A percentile compares a stretch with the other conserved stretches of the same genome.
Conservation (phyloP, 2,113 vertebrate species). For the Urocolius indicus region DNA sequence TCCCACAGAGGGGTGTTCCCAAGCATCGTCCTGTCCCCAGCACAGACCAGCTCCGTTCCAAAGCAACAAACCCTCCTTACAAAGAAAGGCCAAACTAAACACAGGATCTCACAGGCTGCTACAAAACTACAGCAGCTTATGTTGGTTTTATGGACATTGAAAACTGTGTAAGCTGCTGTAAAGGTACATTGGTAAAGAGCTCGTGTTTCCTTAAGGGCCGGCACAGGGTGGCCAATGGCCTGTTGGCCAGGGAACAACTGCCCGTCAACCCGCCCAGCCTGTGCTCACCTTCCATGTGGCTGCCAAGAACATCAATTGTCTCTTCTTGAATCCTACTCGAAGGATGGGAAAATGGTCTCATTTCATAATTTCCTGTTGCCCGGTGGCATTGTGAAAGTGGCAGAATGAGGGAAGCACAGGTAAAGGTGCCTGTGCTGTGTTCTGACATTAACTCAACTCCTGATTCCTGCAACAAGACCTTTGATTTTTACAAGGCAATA, state of each 20-base stretch:
- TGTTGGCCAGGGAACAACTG: not conserved
- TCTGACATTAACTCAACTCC: accelerated
- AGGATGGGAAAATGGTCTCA: not conserved
- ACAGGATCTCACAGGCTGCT: not conserved
- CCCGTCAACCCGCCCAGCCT: accelerated
- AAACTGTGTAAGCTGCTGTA: not conserved
- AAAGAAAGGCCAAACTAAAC: accelerated
- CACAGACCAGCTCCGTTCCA: not conserved
- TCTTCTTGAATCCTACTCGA: not conserved
- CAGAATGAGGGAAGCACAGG: accelerated
- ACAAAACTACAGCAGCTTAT: accelerated
- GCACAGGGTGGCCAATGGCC: no score
- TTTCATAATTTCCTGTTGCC: not conserved
- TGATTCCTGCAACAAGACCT: no score
- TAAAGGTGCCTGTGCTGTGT: accelerated
- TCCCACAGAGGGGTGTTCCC: accelerated
- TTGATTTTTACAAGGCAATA: not conserved
- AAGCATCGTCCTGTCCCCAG: accelerated
- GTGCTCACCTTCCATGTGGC: accelerated
- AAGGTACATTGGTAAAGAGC: not conserved
- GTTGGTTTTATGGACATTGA: not conserved
- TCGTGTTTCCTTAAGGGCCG: no score
- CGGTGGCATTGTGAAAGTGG: accelerated
- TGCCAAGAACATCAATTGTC: accelerated
- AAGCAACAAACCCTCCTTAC: accelerated